A percentile compares a stretch with the other conserved stretches of the same genome.
These are phyloP conservation scores for Plodia interpunctella DNA, from an alignment of 1,140 invertebrate species.

Conservation along the genomic window DNA sequence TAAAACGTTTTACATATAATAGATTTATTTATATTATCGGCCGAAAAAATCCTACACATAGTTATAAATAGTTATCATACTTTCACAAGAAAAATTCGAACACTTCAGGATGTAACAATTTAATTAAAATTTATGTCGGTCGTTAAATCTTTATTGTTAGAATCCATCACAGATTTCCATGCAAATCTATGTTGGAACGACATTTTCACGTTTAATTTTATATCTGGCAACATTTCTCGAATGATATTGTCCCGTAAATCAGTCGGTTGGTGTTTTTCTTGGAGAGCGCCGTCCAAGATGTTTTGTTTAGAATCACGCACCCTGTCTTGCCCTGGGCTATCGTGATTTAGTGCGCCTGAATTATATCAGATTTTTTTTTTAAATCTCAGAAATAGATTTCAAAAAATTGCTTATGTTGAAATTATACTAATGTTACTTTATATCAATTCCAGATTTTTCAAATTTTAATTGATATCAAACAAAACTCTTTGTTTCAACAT, in stretches of 20 bases:
- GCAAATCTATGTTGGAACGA: slow-evolving; percentile 54
- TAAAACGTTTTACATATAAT: too few species aligned
- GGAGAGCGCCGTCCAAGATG: slow-evolving; percentile 49
- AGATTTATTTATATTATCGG: too few species aligned
- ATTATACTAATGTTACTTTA: slow-evolving; percentile 23
- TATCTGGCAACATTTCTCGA: slow-evolving; percentile 64
- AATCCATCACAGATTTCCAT: slow-evolving; percentile 22
- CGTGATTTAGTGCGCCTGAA: slow-evolving; percentile 64
- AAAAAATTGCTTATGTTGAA: neutral
- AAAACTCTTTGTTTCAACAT: too few species aligned
- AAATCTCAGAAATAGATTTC: neutral
- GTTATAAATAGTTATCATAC: slow-evolving; percentile 12
- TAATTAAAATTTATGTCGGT: slow-evolving; percentile 2
- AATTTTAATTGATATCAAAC: too few species aligned
- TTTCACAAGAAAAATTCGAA: slow-evolving; percentile 20
- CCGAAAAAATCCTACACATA: neutral
- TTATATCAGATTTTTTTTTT: slow-evolving; percentile 40
- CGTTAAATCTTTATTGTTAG: slow-evolving; percentile 1
- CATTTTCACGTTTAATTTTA: slow-evolving; percentile 66
- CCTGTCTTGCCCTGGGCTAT: slow-evolving; percentile 50
- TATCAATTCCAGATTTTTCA: too few species aligned
- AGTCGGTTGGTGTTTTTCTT: slow-evolving; percentile 71
- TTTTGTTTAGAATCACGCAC: slow-evolving; percentile 75
- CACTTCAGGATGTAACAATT: neutral
- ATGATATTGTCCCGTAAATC: slow-evolving; percentile 74